Conservation (phyloP, 2,888 invertebrate genomes). For the Trichogramma evanescens region DNA sequence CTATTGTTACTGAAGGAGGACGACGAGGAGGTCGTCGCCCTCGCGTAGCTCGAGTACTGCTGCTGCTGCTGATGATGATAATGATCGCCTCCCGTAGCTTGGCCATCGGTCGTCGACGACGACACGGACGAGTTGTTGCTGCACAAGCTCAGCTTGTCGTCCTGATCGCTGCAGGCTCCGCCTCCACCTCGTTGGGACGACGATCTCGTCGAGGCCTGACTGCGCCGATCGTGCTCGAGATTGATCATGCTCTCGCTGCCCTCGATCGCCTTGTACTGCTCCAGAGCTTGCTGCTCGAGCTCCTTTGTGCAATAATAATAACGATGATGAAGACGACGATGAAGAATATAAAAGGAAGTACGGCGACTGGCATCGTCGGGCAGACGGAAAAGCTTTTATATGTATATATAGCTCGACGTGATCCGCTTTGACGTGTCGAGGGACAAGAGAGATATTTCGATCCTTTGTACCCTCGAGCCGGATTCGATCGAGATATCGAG, state of each 20-base stretch:
- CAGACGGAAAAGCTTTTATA: no score
- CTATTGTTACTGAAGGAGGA: no score
- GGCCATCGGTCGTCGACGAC: constrained; percentile 6
- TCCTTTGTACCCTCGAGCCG: no score
- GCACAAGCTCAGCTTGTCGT: background rate
- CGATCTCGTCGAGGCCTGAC: constrained; percentile 1
- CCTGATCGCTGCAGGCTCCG: background rate
- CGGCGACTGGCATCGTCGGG: no score
- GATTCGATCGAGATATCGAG: no score
- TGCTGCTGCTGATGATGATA: background rate
- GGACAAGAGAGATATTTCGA: no score
- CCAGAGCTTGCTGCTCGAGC: constrained; percentile 40
- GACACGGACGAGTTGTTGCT: background rate
- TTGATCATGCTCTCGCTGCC: constrained; percentile 23
- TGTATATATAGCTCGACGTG: no score
- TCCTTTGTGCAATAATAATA: constrained; percentile 28
- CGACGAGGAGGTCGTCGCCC: no score
- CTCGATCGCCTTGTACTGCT: constrained; percentile 36
- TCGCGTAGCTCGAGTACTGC: no score
- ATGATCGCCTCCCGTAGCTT: background rate
- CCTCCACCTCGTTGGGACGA: background rate
- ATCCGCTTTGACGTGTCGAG: no score
- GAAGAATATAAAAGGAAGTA: no score
- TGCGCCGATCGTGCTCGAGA: background rate
- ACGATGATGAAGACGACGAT: background rate